Evolutionary conservation across 92 coral and sea anemone genomes (phyloP).

Genomic region (Phenganax marumi): DNA sequence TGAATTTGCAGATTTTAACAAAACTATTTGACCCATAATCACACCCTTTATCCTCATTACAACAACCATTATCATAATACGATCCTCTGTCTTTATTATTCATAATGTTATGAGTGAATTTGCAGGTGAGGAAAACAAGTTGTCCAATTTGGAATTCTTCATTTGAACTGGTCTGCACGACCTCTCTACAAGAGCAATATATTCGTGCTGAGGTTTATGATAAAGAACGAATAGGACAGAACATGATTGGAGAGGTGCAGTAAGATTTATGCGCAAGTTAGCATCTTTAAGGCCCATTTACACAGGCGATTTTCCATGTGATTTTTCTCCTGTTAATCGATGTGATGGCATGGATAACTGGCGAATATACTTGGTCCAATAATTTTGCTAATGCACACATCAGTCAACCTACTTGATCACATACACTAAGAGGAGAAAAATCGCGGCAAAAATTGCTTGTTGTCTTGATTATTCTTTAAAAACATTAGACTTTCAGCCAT

Average conservation of each 20-base stretch:
- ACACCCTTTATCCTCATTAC: neutral
- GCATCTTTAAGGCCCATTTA: no score
- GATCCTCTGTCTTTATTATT: neutral
- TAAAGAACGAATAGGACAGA: slow-evolving; percentile 49
- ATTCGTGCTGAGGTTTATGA: slow-evolving; percentile 77
- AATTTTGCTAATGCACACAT: no score
- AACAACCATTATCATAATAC: neutral
- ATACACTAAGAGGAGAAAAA: no score
- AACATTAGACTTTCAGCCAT: no score
- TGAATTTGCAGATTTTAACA: neutral
- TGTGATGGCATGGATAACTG: no score
- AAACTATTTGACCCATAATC: neutral
- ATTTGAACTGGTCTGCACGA: slow-evolving; percentile 70
- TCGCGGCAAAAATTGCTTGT: no score
- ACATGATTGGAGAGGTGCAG: slow-evolving; percentile 74
- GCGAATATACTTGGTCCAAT: no score
- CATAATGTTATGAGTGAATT: neutral
- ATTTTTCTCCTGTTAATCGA: no score
- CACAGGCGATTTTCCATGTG: no score
- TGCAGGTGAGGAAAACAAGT: slow-evolving; percentile 50
- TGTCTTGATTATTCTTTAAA: neutral
- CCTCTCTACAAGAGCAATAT: slow-evolving; percentile 63
- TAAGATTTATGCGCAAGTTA: neutral
- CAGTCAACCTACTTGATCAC: no score
- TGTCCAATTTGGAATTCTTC: slow-evolving; percentile 67